A percentile compares a stretch with the other conserved stretches of the same genome.
phyloP scores from a whole-genome alignment of 1,140 invertebrate species.

The Magallana ariakensis region DNA sequence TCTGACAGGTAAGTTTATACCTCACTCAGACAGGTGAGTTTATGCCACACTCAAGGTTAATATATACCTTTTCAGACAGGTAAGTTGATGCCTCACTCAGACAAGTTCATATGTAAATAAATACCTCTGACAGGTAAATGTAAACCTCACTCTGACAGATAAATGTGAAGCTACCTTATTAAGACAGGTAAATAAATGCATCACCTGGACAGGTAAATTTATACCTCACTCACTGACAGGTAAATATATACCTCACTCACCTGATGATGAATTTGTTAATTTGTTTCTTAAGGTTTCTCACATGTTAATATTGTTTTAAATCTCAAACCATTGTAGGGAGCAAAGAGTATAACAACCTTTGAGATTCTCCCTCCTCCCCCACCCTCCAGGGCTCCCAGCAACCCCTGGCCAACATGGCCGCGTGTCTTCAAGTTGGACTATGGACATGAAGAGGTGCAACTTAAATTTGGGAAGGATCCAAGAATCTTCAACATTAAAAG shows the following conservation, averaged over 20 bases:
- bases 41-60: slow-evolving; percentile 89
- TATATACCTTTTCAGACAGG: too few species aligned
- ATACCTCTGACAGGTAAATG: too few species aligned
- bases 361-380: slow-evolving; percentile 98
- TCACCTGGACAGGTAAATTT: slow-evolving; percentile 98
- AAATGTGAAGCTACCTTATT: slow-evolving; percentile 87
- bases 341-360: slow-evolving; percentile 97
- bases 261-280: slow-evolving; percentile 75
- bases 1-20: slow-evolving; percentile 86
- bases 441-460: slow-evolving; percentile 97
- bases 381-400: slow-evolving; percentile 87
- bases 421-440: slow-evolving; percentile 98
- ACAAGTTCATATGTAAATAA: slow-evolving; percentile 99
- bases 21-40: slow-evolving; percentile 86
- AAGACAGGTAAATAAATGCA: slow-evolving; percentile 80
- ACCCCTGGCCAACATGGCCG: slow-evolving; percentile 99
- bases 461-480: slow-evolving; percentile 95
- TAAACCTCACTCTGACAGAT: slow-evolving; percentile 94
- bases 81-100: too few species aligned
- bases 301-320: neutral
- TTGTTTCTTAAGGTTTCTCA: too few species aligned
- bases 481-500: slow-evolving; percentile 95
- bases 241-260: slow-evolving; percentile 97
- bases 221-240: slow-evolving; percentile 89
- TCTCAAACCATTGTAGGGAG: slow-evolving; percentile 84